These are phyloP conservation scores for Aphidius gifuensis DNA, from an alignment of 1,140 invertebrate species.

Conservation along the genomic window DNA sequence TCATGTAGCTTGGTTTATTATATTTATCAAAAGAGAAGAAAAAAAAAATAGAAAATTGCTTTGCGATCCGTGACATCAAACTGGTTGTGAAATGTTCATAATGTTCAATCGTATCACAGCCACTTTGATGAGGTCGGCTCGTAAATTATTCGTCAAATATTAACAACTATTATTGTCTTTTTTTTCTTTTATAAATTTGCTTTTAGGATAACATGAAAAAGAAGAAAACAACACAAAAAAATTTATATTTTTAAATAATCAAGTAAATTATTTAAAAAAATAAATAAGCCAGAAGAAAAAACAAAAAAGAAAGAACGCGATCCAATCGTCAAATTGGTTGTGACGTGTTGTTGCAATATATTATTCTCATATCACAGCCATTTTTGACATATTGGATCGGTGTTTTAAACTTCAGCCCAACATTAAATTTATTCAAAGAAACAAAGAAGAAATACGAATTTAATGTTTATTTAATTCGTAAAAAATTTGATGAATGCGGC, in stretches of 20 bases:
- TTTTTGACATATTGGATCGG: constrained; percentile 77
- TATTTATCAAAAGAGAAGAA: background rate
- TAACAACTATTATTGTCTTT: no score
- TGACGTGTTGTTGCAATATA: constrained; percentile 64
- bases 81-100: constrained; percentile 67
- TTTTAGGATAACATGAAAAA: background rate
- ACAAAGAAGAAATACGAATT: constrained; percentile 9
- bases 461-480: background rate
- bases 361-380: constrained; percentile 81
- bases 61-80: constrained; percentile 63
- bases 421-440: constrained; percentile 9
- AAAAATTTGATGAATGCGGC: constrained; percentile 41
- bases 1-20: background rate
- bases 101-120: constrained; percentile 69
- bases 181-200: background rate
- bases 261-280: background rate
- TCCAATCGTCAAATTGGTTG: constrained; percentile 76
- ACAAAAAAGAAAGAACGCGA: constrained; percentile 39
- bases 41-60: constrained; percentile 28
- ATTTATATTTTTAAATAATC: background rate
- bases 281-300: background rate
- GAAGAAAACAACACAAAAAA: background rate
- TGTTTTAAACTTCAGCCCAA: constrained; percentile 42
- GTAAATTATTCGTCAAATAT: constrained; percentile 33
- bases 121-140: constrained; percentile 74